Evolutionary conservation across 2,113 vertebrate genomes (phyloP), one percentile per base, ranked within the genome.

Genomic region (Leucopsar rothschildi): DNA sequence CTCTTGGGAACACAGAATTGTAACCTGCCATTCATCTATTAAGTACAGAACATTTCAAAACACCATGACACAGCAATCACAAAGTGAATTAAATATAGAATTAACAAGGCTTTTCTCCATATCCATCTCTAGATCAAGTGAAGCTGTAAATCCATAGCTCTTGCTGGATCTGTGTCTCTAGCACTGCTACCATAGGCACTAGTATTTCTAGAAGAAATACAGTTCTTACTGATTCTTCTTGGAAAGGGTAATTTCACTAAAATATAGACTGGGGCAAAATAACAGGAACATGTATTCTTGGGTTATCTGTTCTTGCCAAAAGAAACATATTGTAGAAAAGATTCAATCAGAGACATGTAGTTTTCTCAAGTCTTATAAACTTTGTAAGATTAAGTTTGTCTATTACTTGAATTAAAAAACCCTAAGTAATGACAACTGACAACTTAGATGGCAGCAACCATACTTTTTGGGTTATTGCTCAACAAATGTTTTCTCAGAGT

Each of bases 11-110:
- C 61, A 82, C 40, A 82, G 65, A 96, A 37, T 35, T 61, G 40
- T 77, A 87, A 79, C 37, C 20, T 65, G 68, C 33, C 65, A 47
- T 64, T 87, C 77, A 76, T 65, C 82, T 47, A 93, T 61, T 72
- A 95, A 91, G 45, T 15, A 72, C 61, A 87, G 83, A 92, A 92
- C 49, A 61, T 79, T 91, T 85, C 78, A 78, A 64, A 82, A 84
- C 35, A 88, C n/a, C 47, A 5, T 50, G 44, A 86, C 5, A 3
- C 52, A 92, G 61, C 83, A 63, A 49, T 37, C 20, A 45, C 76
- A 59, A 77, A 4, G 2, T 29, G 33, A 84, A 52, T 15, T 42
- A 42, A 42, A 72, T 31, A 49, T 0, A 71, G 61, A 73, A 78
- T 72, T 87, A 79, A 29, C 6, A 53, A 37, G 78, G 44, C 28